Evolutionary conservation across 2,113 vertebrate genomes (phyloP).

Genomic region (Hippocampus zosterae): DNA sequence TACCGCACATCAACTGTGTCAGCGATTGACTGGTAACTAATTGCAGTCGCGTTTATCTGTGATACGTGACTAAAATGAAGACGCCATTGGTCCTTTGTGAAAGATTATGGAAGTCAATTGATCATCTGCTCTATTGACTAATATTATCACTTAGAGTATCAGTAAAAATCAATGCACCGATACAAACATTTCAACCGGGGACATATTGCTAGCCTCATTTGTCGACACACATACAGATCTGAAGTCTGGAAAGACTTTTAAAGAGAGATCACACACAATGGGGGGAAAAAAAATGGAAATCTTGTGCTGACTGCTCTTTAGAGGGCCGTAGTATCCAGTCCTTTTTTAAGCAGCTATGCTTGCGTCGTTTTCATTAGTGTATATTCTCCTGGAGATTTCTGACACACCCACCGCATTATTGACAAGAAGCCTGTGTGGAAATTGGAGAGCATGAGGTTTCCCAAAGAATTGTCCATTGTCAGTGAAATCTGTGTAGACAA

Average conservation of each 20-base stretch:
- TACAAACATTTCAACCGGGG: neutral
- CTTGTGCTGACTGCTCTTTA: too few species aligned
- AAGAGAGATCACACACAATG: neutral
- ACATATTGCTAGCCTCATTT: neutral
- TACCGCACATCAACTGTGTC: neutral
- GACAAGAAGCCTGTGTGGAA: too few species aligned
- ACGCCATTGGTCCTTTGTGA: neutral
- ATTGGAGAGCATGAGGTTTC: too few species aligned
- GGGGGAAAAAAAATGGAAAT: too few species aligned
- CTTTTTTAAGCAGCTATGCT: too few species aligned
- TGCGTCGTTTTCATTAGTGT: too few species aligned
- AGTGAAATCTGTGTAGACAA: too few species aligned
- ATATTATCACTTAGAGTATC: neutral
- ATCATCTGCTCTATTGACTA: neutral
- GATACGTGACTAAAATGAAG: neutral
- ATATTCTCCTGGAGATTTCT: too few species aligned
- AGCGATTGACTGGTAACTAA: slow-evolving; percentile 2
- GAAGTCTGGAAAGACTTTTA: neutral
- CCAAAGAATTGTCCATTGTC: too few species aligned
- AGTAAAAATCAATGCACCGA: neutral
- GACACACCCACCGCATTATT: too few species aligned
- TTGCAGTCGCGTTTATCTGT: neutral
- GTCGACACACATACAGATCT: neutral
- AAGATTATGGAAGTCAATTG: neutral
- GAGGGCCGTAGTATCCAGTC: too few species aligned